Evolutionary conservation across 2,113 vertebrate species (phyloP).

Genomic region (Ceratotherium simum): DNA sequence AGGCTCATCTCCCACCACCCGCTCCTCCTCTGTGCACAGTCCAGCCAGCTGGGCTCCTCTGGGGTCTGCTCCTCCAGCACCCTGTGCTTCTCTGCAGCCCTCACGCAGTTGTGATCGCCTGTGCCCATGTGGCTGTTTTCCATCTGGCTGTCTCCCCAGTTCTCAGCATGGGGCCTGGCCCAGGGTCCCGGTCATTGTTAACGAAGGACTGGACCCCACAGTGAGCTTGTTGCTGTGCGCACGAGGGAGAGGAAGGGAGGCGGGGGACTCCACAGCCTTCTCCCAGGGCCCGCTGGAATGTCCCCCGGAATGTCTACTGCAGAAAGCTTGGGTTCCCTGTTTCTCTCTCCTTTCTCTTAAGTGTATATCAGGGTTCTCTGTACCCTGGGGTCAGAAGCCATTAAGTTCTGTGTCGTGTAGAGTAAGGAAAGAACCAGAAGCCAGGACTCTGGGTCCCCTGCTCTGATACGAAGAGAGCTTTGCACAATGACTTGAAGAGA

Average conservation of each 20-base stretch:
- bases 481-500: background rate
- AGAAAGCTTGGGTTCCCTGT: background rate
- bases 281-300: fast-evolving
- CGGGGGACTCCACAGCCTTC: fast-evolving
- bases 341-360: background rate
- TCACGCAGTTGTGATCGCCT: fast-evolving
- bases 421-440: background rate
- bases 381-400: background rate
- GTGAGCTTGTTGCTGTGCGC: background rate
- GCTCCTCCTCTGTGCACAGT: background rate
- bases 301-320: background rate
- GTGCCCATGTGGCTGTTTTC: background rate
- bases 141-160: fast-evolving
- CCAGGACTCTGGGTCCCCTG: background rate
- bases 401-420: background rate
- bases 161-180: background rate
- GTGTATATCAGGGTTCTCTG: background rate
- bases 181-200: background rate
- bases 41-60: background rate
- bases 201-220: background rate
- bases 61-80: fast-evolving
- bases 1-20: background rate
- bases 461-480: background rate
- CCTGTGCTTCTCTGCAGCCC: background rate
- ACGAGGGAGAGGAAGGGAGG: background rate